A percentile compares a stretch with the other conserved stretches of the same genome.
Conservation (phyloP, 2,113 vertebrate genomes). For the Hypocryptadius cinnamomeus region DNA sequence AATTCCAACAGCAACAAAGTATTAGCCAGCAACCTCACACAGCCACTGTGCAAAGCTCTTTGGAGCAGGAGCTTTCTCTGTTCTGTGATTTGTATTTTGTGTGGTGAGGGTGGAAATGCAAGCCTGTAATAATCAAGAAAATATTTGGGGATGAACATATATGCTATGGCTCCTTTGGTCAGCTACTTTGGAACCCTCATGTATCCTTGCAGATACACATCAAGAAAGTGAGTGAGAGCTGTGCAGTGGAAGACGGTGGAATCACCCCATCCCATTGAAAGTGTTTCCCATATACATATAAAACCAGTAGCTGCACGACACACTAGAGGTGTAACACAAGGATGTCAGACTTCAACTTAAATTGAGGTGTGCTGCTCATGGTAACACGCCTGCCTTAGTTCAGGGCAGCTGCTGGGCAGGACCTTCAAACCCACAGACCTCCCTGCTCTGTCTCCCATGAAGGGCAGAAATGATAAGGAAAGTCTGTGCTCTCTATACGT, state of each 20-base stretch:
- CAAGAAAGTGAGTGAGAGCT: not conserved
- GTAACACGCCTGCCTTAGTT: not conserved
- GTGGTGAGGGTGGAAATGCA: not conserved
- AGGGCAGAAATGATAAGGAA: not conserved
- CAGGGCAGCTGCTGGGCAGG: not conserved
- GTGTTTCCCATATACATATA: not conserved
- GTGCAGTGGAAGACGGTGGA: not conserved
- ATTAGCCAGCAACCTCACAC: conserved; percentile 2
- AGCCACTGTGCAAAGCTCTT: not conserved
- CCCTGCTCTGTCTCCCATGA: not conserved
- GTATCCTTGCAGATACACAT: not conserved
- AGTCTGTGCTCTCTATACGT: not conserved
- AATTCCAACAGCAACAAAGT: conserved; percentile 43
- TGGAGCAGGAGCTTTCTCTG: not conserved
- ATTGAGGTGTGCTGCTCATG: not conserved
- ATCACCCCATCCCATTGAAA: not conserved
- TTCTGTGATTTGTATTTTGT: not conserved
- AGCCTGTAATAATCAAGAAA: conserved; percentile 5
- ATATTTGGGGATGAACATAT: not conserved
- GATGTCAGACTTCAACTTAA: not conserved
- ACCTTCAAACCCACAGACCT: not conserved
- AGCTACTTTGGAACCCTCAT: not conserved
- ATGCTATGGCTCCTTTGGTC: not conserved
- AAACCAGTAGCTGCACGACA: not conserved
- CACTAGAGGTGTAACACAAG: not conserved